phyloP scores from a whole-genome alignment of 2,113 vertebrate species.

The Patagioenas fasciata region DNA sequence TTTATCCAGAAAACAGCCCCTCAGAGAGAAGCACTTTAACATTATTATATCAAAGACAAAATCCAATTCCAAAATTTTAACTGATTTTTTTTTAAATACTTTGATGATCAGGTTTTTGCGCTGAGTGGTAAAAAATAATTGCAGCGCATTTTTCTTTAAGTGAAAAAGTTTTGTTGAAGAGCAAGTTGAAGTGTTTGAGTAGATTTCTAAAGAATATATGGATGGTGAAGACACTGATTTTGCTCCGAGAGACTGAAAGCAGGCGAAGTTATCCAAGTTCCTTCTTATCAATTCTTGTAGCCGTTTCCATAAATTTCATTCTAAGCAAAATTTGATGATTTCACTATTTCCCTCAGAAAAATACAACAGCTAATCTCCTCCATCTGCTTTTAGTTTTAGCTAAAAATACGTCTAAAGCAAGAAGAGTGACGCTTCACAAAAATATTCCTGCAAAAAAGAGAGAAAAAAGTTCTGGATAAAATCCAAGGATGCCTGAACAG shows the following conservation, averaged over 20 bases:
- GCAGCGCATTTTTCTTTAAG: background rate
- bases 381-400: constrained; percentile 60
- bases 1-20: background rate
- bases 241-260: background rate
- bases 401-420: constrained; percentile 1
- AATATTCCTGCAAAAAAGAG: background rate
- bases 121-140: background rate
- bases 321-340: constrained; percentile 18
- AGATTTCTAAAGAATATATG: background rate
- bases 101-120: background rate
- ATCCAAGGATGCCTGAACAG: constrained; percentile 11
- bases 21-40: background rate
- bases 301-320: background rate
- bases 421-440: constrained; percentile 7
- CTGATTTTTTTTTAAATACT: background rate
- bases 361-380: background rate
- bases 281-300: background rate
- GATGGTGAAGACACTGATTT: background rate
- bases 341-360: constrained; percentile 20
- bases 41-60: background rate
- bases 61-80: background rate
- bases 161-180: background rate
- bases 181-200: background rate
- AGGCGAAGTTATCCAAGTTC: background rate
- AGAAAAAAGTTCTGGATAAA: background rate